Percentiles rank a stretch among this genome's conserved stretches.
These are phyloP conservation scores for Hyperoplus lanceolatus DNA, from an alignment of 2,797 vertebrate species.

Conservation along the genomic window DNA sequence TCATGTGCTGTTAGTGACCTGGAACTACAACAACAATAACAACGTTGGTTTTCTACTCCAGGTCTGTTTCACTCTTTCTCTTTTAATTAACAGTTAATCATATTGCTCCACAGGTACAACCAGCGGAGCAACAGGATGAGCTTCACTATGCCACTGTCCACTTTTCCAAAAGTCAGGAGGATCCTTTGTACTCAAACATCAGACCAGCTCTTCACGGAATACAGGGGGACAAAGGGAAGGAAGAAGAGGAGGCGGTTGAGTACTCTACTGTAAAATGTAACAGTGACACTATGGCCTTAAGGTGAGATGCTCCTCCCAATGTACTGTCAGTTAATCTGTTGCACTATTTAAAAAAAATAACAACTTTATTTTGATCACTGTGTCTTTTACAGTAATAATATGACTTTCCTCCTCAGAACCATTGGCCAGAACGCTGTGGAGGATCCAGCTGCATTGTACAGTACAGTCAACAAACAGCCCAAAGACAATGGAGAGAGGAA, in stretches of 20 bases:
- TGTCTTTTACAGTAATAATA: neutral
- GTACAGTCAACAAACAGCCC: too few species aligned
- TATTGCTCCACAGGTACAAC: neutral
- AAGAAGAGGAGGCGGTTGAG: neutral
- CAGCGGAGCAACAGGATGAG: neutral
- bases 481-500: too few species aligned
- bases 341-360: too few species aligned
- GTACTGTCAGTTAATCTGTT: neutral
- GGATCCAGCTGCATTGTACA: neutral
- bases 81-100: neutral
- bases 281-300: neutral
- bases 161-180: neutral
- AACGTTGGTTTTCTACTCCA: neutral
- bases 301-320: neutral
- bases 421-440: neutral
- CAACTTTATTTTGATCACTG: neutral
- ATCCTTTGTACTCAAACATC: neutral
- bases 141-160: conserved; percentile 10
- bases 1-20: neutral
- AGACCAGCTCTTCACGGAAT: neutral
- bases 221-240: neutral
- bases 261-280: conserved; percentile 1
- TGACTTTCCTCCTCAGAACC: neutral
- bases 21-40: neutral
- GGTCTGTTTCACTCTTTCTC: neutral